Evolutionary conservation across 2,888 invertebrate species (phyloP).

Genomic region (Scaptomyza cyrtandrae): DNA sequence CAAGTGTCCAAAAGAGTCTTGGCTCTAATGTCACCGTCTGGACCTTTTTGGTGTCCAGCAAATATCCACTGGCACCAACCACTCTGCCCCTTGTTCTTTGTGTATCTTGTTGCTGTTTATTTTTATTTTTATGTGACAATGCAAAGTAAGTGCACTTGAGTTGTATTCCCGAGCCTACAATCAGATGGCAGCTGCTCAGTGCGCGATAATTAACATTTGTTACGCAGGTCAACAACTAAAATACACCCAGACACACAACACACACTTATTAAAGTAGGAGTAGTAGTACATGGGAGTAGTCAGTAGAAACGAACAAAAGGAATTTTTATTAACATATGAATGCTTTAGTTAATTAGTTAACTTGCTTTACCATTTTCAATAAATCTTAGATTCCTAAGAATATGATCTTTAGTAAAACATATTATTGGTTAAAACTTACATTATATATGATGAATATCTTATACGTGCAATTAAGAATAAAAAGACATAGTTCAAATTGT

Average conservation of each 20-base stretch:
- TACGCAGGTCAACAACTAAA: slow-evolving; percentile 55
- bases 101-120: slow-evolving; percentile 57
- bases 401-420: no score
- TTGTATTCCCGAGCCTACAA: slow-evolving; percentile 54
- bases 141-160: slow-evolving; percentile 77
- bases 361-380: no score
- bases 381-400: no score
- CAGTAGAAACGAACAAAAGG: no score
- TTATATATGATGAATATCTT: no score
- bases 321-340: not conserved
- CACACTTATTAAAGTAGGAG: no score
- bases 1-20: slow-evolving; percentile 60
- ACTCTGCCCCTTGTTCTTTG: not conserved
- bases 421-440: no score
- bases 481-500: no score
- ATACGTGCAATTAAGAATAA: no score
- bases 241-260: not conserved
- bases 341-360: no score
- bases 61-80: not conserved
- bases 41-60: slow-evolving; percentile 55
- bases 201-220: slow-evolving; percentile 65
- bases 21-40: slow-evolving; percentile 62
- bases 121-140: slow-evolving; percentile 74
- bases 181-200: slow-evolving; percentile 58
- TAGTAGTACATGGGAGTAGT: no score